Conservation (phyloP, 2,113 vertebrate species). For the Lethenteron reissneri region DNA sequence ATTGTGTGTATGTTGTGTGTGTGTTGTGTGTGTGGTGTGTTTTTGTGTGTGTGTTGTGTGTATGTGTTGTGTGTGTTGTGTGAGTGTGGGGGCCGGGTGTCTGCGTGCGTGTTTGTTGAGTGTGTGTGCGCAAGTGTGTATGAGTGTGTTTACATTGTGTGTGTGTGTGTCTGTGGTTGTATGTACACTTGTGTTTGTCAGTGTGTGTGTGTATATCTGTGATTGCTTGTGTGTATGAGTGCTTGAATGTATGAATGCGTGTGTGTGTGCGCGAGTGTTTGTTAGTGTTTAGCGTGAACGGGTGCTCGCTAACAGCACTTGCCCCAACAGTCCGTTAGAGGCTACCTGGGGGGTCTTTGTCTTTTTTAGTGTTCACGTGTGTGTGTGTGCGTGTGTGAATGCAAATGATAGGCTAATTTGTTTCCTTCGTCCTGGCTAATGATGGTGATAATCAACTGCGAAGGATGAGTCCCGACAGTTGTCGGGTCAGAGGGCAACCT, state of each 20-base stretch:
- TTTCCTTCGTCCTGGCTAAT: no score
- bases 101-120: not conserved
- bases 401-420: no score
- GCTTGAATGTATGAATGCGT: not conserved
- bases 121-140: not conserved
- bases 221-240: not conserved
- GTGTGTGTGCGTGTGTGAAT: no score
- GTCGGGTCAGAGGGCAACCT: no score
- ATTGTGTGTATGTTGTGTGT: not conserved
- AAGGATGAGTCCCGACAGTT: no score
- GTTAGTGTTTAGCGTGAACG: no score
- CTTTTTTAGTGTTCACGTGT: no score
- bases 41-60: constrained; percentile 1
- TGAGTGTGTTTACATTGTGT: not conserved
- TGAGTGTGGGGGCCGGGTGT: not conserved
- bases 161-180: not conserved
- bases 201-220: not conserved
- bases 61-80: not conserved
- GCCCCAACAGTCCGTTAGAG: no score
- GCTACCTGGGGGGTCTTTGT: no score
- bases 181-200: not conserved
- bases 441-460: no score
- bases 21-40: not conserved
- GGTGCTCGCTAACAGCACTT: no score
- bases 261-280: no score